Percentiles rank a stretch among this genome's conserved stretches.
These are phyloP conservation scores for Acrocephalus arundinaceus DNA, from an alignment of 2,113 vertebrate genomes.

Conservation along the genomic window DNA sequence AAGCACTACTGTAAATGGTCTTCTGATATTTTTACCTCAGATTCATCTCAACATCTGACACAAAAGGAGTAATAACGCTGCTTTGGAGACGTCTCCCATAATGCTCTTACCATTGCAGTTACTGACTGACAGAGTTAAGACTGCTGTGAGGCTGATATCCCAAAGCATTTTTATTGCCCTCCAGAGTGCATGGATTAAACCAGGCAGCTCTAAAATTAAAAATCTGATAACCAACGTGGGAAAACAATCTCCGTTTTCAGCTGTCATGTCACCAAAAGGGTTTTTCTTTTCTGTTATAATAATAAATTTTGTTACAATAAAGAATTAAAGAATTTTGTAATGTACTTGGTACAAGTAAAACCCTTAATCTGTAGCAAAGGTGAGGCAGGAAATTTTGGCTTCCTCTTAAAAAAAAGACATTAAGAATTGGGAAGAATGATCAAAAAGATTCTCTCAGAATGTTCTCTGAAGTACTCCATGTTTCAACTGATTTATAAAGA, in stretches of 20 bases:
- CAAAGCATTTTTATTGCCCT: neutral
- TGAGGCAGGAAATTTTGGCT: neutral
- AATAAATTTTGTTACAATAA: neutral
- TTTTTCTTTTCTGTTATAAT: neutral
- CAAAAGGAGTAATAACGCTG: neutral
- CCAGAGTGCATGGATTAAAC: neutral
- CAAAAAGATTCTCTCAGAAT: neutral
- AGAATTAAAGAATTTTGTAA: neutral
- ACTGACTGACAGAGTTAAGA: neutral
- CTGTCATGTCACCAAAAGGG: neutral
- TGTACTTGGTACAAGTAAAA: neutral
- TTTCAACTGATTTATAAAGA: neutral
- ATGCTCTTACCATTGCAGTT: neutral
- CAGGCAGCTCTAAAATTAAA: neutral
- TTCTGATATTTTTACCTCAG: neutral
- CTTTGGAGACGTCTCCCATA: neutral
- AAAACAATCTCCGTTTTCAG: neutral
- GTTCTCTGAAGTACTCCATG: neutral
- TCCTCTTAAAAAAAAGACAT: neutral
- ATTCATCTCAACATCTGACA: neutral
- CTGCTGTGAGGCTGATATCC: neutral
- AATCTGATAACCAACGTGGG: neutral
- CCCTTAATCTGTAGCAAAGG: neutral
- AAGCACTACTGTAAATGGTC: neutral
- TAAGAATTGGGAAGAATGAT: neutral